These are phyloP conservation scores for Phragmatobia fuliginosa DNA, from an alignment of 2,888 invertebrate genomes.

Conservation along the genomic window DNA sequence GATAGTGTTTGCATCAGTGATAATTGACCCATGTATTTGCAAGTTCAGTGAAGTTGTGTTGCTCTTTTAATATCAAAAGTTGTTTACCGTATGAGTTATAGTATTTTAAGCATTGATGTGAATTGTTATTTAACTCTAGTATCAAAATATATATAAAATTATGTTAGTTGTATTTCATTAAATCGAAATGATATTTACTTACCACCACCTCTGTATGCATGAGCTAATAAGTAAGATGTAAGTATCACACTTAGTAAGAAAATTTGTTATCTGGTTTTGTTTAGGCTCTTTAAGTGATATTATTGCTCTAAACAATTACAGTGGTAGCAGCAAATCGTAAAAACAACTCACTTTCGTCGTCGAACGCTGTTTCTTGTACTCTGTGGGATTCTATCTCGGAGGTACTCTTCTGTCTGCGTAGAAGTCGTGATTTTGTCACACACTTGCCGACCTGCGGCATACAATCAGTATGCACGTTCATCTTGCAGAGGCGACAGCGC, in stretches of 20 bases:
- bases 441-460: constrained; percentile 93
- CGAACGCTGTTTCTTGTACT: constrained; percentile 87
- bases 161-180: constrained; percentile 19
- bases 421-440: constrained; percentile 93
- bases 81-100: background rate
- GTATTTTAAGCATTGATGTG: background rate
- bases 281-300: constrained; percentile 2
- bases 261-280: background rate
- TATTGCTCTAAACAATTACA: constrained; percentile 1
- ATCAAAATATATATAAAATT: constrained; percentile 30
- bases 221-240: constrained; percentile 31
- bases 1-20: constrained; percentile 63
- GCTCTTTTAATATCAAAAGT: constrained; percentile 27
- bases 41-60: constrained; percentile 59
- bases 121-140: background rate
- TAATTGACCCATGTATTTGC: constrained; percentile 57
- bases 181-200: constrained; percentile 53
- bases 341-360: constrained; percentile 93
- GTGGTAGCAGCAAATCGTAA: background rate
- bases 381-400: constrained; percentile 92
- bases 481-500: constrained; percentile 95
- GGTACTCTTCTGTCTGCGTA: constrained; percentile 95
- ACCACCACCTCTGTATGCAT: constrained; percentile 66
- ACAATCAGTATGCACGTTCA: constrained; percentile 96
- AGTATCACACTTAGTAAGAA: constrained; percentile 18